These are phyloP conservation scores for Seira ritae DNA, from an alignment of 2,888 invertebrate species.

Conservation along the genomic window DNA sequence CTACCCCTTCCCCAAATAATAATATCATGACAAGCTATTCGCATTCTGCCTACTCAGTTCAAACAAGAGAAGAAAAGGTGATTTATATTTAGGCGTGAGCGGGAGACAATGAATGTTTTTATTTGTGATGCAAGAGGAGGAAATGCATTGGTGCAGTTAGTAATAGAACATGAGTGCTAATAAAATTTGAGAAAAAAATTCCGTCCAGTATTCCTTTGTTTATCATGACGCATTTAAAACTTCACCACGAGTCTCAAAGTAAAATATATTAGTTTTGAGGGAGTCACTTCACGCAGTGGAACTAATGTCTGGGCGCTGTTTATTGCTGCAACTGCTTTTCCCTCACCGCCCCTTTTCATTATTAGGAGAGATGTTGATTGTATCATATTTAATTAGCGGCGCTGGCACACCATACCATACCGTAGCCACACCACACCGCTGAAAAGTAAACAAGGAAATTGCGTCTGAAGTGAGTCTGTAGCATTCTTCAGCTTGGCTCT, in stretches of 20 bases:
- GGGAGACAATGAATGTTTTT: background rate
- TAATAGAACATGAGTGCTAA: background rate
- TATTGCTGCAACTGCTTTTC: no score
- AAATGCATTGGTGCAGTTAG: background rate
- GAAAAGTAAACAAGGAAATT: background rate
- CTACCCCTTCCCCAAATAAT: conserved; percentile 6
- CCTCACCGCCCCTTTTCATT: background rate
- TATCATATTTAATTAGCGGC: background rate
- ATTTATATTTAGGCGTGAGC: background rate
- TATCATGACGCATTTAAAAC: background rate
- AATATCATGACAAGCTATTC: background rate
- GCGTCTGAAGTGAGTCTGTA: no score
- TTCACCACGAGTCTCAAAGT: background rate
- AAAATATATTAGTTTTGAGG: background rate
- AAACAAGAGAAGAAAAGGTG: no score
- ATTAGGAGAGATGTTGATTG: background rate
- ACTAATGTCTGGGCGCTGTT: background rate
- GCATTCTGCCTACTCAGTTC: background rate
- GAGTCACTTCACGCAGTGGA: background rate
- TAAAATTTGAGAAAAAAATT: background rate
- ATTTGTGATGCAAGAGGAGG: background rate
- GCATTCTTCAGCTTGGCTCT: no score
- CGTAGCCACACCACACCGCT: background rate
- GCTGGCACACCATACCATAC: background rate
- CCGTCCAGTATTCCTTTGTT: background rate